These are phyloP conservation scores for Aleiodes alternator DNA, from an alignment of 2,888 invertebrate species.

Conservation along the genomic window DNA sequence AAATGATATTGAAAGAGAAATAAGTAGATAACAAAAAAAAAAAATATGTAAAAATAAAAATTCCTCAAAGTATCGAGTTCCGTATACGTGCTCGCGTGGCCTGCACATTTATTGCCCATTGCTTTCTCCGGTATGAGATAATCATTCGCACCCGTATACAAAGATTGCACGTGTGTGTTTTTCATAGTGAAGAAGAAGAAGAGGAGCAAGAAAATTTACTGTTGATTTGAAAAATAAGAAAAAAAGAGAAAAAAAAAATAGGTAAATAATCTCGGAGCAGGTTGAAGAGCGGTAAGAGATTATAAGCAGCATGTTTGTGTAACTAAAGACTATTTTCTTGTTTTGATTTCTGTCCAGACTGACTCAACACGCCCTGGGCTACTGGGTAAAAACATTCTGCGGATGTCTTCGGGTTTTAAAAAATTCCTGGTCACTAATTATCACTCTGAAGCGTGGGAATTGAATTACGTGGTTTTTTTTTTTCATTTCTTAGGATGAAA, in stretches of 20 bases:
- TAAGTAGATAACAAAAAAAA: constrained; percentile 7
- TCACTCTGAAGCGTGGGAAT: constrained; percentile 72
- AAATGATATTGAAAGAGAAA: constrained; percentile 3
- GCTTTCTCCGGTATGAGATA: constrained; percentile 51
- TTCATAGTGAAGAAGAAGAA: constrained; percentile 44
- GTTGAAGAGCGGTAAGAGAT: constrained; percentile 55
- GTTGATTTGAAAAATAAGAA: constrained; percentile 42
- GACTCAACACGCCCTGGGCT: constrained; percentile 24
- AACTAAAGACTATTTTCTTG: too few species aligned
- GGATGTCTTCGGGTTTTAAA: constrained; percentile 44
- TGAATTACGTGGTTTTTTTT: constrained; percentile 67
- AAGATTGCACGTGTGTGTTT: constrained; percentile 37
- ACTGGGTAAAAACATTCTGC: constrained; percentile 42
- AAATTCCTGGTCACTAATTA: constrained; percentile 64
- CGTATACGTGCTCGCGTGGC: constrained; percentile 51
- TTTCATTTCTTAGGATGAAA: neutral
- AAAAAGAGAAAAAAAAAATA: constrained; percentile 46
- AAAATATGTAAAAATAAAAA: constrained; percentile 13
- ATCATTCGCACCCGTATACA: constrained; percentile 55
- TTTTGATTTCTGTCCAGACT: neutral
- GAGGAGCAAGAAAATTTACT: constrained; percentile 41
- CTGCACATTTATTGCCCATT: constrained; percentile 39
- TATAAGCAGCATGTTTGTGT: constrained; percentile 51
- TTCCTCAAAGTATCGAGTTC: constrained; percentile 41
- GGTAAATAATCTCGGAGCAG: constrained; percentile 43